Evolutionary conservation across 1,140 invertebrate species (phyloP).

Genomic region (Drosophila busckii): DNA sequence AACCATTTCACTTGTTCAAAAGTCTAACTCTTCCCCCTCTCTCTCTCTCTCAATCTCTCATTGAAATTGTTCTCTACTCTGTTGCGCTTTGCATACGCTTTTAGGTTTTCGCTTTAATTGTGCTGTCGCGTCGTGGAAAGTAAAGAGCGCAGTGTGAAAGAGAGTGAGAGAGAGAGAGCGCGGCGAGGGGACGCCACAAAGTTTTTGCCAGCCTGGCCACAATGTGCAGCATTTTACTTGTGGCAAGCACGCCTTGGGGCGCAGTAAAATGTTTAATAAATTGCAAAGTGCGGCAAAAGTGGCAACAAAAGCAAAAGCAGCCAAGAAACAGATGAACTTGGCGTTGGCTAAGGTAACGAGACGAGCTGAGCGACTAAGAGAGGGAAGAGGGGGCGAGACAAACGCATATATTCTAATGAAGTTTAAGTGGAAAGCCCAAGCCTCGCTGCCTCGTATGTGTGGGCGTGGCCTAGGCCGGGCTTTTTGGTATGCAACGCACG

Average conservation of each 20-base stretch:
- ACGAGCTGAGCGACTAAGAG: neutral
- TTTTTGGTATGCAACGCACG: slow-evolving; percentile 56
- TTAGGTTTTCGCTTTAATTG: slow-evolving; percentile 19
- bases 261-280: slow-evolving; percentile 76
- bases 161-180: too few relatives aligned
- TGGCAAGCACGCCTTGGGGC: slow-evolving; percentile 65
- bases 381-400: slow-evolving; percentile 12
- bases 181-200: neutral
- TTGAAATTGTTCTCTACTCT: neutral
- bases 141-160: neutral
- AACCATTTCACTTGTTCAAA: slow-evolving; percentile 23
- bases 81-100: neutral
- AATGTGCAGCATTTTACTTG: slow-evolving; percentile 38
- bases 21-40: neutral
- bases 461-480: slow-evolving; percentile 19
- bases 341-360: neutral
- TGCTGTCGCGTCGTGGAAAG: slow-evolving; percentile 1
- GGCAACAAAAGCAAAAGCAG: slow-evolving; percentile 17
- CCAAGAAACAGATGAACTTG: neutral
- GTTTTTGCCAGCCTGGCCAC: slow-evolving; percentile 13
- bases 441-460: slow-evolving; percentile 8
- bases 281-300: slow-evolving; percentile 62
- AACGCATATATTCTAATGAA: slow-evolving; percentile 64
- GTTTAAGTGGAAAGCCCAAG: slow-evolving; percentile 43
- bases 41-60: neutral